phyloP scores from a whole-genome alignment of 1,140 invertebrate genomes.

The Leguminivora glycinivorella region DNA sequence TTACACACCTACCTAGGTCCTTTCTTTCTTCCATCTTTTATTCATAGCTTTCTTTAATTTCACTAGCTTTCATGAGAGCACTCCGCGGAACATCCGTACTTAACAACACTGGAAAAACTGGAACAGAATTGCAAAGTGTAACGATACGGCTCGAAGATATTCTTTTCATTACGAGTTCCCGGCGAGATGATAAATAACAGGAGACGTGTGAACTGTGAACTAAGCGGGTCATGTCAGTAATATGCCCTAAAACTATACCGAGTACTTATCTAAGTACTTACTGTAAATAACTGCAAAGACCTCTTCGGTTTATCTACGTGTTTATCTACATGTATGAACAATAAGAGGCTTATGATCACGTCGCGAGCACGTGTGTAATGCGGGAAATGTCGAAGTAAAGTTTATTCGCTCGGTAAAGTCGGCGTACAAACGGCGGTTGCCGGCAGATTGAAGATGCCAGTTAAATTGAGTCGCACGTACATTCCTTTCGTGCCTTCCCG shows the following conservation, averaged over 20 bases:
- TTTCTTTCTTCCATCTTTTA: constrained; percentile 14
- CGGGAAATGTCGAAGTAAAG: constrained; percentile 22
- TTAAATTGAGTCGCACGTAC: constrained; percentile 22
- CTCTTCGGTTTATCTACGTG: background rate
- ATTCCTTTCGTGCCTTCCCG: constrained; percentile 6
- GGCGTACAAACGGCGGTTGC: constrained; percentile 8
- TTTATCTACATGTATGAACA: background rate
- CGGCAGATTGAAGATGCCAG: constrained; percentile 25
- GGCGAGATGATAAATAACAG: background rate
- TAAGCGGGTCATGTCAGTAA: background rate
- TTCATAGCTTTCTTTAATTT: constrained; percentile 18
- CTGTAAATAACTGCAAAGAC: no score
- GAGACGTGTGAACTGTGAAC: background rate
- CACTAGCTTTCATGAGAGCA: constrained; percentile 9
- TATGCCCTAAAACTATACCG: background rate
- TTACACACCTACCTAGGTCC: constrained; percentile 14
- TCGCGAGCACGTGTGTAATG: constrained; percentile 12
- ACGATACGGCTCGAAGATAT: background rate
- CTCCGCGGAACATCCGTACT: background rate
- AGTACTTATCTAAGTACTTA: no score
- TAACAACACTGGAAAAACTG: background rate
- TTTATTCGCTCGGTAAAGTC: constrained; percentile 12
- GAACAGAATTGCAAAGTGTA: background rate
- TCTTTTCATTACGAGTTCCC: background rate
- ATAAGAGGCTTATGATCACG: constrained; percentile 20